Evolutionary conservation across 2,888 invertebrate genomes (phyloP).

Genomic region (Noctuana brunneofusca): DNA sequence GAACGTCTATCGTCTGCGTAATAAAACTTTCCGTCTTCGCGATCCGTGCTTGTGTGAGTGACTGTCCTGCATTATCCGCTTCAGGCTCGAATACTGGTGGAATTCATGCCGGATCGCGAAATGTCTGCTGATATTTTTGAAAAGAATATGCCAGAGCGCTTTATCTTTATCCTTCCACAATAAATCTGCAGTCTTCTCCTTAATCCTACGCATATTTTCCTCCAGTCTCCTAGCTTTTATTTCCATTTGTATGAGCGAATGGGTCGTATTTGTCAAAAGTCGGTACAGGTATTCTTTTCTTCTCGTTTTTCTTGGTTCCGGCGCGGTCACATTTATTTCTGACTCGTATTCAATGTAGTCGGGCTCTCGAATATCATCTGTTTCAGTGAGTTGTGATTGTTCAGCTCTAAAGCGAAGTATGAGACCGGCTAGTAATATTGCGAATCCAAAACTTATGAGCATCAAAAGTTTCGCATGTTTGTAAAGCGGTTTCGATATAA

Average conservation of each 20-base stretch:
- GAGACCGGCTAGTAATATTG: constrained; percentile 62
- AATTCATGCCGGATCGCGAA: constrained; percentile 79
- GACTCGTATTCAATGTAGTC: constrained; percentile 61
- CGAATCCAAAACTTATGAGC: constrained; percentile 64
- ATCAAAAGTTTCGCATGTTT: constrained; percentile 70
- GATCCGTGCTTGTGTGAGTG: constrained; percentile 56
- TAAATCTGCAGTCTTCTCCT: constrained; percentile 81
- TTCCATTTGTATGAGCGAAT: constrained; percentile 83
- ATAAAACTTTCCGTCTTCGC: constrained; percentile 60
- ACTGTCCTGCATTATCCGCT: constrained; percentile 73
- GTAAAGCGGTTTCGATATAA: constrained; percentile 66
- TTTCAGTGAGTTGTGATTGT: constrained; percentile 49
- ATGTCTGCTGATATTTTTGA: constrained; percentile 80
- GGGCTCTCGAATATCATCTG: constrained; percentile 52
- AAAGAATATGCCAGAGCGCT: constrained; percentile 80
- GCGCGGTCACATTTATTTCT: constrained; percentile 66
- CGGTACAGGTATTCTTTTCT: constrained; percentile 81
- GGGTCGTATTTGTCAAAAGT: constrained; percentile 81
- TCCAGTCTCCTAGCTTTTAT: constrained; percentile 81
- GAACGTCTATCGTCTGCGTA: constrained; percentile 40
- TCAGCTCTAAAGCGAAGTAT: constrained; percentile 60
- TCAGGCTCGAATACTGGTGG: constrained; percentile 75
- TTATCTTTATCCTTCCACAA: constrained; percentile 82
- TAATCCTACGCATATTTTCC: constrained; percentile 83
- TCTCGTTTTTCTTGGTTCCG: constrained; percentile 65